Base-by-base conservation (phyloP, 2,888 invertebrate species). In the Crossocerus cetratus region DNA sequence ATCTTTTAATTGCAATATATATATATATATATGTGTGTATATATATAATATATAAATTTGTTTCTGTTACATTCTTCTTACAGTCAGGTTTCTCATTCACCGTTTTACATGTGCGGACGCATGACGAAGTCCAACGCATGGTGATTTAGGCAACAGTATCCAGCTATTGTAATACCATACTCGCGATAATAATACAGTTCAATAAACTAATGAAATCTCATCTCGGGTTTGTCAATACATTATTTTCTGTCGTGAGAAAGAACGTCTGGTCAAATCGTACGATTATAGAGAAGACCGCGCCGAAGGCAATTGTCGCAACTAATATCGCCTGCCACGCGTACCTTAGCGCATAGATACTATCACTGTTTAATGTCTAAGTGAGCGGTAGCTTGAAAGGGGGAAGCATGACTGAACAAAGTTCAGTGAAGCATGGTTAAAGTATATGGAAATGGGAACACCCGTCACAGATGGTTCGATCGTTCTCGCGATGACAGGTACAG, bases 1-100 rank as follows among this genome's bases (percentile, higher is more conserved):
- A 65, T 56, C 74, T 53, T 77, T 78, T 74, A 74, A 74, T 76
- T 57, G 14, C 54, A 65, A 65, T 63, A 49, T 64, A 43, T 43
- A 69, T 72, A 67, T 13, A 43, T 44, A n/a, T 21, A 44, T 20
- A 23, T 18, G 14, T 23, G 43, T 59, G 43, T 53, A 54, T 69
- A 60, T 43, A 64, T 54, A 16, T 16, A 49, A 49, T 71, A 68
- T 55, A 72, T 61, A 71, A 54, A 22, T 18, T 42, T 62, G 42
- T 57, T 13, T 71, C 43, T 59, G 62, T 63, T 55, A 69, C 59
- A 67, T 68, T 58, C 22, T 44, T 55, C 42, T 59, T 45, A 61
- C 59, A 32, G 11, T 21, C 56, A 21, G 16, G 49, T 3, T 14
- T 2, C 14, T 13, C 42, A 44, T 49, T 49, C 13, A 45, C 22